Evolutionary conservation across 2,113 vertebrate species (phyloP), one percentile per base, ranked within the genome.

Genomic region (Forbesichthys agassizii): DNA sequence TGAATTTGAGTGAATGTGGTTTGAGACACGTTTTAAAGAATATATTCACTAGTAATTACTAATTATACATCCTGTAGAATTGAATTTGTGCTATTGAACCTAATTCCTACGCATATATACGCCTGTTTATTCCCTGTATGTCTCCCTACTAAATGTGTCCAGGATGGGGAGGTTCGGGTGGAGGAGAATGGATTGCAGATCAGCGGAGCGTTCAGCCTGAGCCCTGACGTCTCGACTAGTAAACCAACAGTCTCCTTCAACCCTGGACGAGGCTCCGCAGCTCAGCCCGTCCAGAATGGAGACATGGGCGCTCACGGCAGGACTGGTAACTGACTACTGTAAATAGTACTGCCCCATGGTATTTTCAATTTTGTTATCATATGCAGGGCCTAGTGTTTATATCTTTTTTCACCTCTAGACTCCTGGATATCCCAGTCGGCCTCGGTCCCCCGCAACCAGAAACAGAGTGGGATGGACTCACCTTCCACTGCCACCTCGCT

Each of bases 351-450:
- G 49, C 49, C 11, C 11, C 49, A 52, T 14, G 5, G 36, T 42
- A 3, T 12, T 49, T 49, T 49, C 48, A 49, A 49, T 9, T 49
- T 49, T 49, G 12, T 9, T 12, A 12, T 49, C 48, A 49, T 49
- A 12, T 49, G 27, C 27, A 20, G 20, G 20, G 20, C 20, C 20
- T 20, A 20, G 1, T 2, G 27, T 9, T 46, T 46, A 1, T 62
- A 48, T 66, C 7, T 47, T 0, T 12, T 7, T 33, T 11, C 71
- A n/a, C 12, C 13, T 27, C 1, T 56, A 99, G 97, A 99, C 93
- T 96, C 95, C 18, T 99, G 96, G 98, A 96, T 98, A 86, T 98
- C 98, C 61, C 96, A 98, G 81, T 98, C 97, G 4, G 96, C 97
- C 58, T 97, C 98, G 56, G 97, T 98, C 79, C 97, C 97, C 33